These are phyloP conservation scores for Corapipo altera DNA, from an alignment of 2,113 vertebrate genomes.

Conservation along the genomic window DNA sequence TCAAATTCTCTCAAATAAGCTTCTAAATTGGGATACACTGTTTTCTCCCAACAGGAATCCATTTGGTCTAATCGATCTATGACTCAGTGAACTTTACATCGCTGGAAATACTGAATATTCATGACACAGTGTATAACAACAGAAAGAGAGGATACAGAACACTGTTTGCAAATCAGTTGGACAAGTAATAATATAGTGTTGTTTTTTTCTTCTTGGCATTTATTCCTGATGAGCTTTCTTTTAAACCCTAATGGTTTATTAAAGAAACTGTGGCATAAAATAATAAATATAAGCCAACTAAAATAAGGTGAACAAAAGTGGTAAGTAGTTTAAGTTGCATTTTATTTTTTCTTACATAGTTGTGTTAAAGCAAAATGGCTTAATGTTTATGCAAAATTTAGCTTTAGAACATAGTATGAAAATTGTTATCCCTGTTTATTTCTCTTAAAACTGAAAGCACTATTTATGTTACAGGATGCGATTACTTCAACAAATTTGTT, in stretches of 20 bases:
- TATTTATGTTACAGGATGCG: neutral
- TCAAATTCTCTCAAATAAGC: neutral
- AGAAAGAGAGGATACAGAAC: neutral
- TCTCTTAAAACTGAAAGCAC: neutral
- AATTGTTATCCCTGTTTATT: neutral
- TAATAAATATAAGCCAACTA: neutral
- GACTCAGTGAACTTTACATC: neutral
- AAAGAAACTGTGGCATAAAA: neutral
- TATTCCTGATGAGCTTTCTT: neutral
- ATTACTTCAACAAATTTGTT: neutral
- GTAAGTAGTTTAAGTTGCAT: neutral
- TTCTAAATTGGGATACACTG: neutral
- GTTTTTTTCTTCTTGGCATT: neutral
- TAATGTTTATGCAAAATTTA: neutral
- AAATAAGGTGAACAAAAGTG: neutral
- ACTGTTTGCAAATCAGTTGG: neutral
- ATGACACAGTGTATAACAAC: neutral
- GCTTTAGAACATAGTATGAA: neutral
- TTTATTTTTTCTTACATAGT: neutral
- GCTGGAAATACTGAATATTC: neutral
- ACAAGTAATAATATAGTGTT: neutral
- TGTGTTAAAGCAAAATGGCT: neutral
- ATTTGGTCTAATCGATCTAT: neutral
- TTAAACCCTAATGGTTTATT: neutral
- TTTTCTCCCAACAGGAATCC: neutral